Conservation (phyloP, 2,797 vertebrate genomes). For the Martes flavigula region DNA sequence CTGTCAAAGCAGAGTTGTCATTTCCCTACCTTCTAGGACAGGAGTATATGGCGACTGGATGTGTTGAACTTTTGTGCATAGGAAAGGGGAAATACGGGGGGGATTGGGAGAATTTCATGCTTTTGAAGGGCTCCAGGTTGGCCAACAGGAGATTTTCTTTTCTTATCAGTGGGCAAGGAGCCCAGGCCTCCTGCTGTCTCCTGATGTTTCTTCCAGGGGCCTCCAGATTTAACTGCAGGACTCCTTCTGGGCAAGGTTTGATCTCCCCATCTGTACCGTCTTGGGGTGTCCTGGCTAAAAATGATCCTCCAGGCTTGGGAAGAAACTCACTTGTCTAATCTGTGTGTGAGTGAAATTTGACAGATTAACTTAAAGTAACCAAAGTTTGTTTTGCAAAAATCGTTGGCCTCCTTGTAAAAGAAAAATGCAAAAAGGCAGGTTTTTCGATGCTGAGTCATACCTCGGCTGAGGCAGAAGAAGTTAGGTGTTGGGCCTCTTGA, state of each 20-base stretch:
- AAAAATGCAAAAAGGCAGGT: background rate
- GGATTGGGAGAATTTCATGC: background rate
- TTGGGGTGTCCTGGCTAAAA: conserved; percentile 50
- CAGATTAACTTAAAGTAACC: conserved; percentile 41
- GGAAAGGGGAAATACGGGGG: background rate
- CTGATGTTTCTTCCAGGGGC: background rate
- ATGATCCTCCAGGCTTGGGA: background rate
- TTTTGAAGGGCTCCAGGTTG: conserved; percentile 53
- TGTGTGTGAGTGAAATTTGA: conserved; percentile 43
- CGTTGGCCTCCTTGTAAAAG: conserved; percentile 30
- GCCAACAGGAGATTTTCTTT: conserved; percentile 36
- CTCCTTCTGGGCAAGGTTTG: background rate
- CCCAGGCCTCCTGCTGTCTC: conserved; percentile 35
- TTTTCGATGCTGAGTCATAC: conserved; percentile 35
- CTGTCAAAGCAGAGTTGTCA: conserved; percentile 60
- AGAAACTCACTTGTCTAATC: conserved; percentile 53
- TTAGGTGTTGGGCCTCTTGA: background rate
- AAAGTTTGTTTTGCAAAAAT: conserved; percentile 54
- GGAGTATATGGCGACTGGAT: background rate
- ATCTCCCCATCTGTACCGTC: conserved; percentile 61
- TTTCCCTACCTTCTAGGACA: conserved; percentile 35
- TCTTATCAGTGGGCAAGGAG: conserved; percentile 62
- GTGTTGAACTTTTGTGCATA: background rate
- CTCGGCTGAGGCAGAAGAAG: background rate
- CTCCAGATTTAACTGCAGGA: conserved; percentile 12